Conservation (phyloP, 2,113 vertebrate species). For the Passer montanus region DNA sequence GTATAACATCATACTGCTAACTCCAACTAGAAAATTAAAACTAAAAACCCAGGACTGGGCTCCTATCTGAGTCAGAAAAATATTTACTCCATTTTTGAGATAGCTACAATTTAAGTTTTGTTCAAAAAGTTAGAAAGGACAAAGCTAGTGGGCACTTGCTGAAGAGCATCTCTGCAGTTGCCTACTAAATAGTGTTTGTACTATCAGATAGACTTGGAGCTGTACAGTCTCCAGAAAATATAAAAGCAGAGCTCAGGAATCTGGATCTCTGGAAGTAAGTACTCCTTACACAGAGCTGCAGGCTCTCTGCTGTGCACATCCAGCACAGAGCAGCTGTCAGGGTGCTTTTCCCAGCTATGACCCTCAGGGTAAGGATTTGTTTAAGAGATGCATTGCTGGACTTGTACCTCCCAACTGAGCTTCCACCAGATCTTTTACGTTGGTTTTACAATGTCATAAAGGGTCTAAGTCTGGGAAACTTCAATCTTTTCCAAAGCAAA, state of each 20-base stretch:
- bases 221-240: not conserved
- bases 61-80: not conserved
- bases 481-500: slow-evolving; percentile 2
- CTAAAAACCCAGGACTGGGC: not conserved
- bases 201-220: not conserved
- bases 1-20: not conserved
- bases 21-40: not conserved
- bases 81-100: not conserved
- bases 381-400: not conserved
- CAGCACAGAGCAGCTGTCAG: not conserved
- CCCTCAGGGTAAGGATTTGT: not conserved
- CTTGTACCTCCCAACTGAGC: not conserved
- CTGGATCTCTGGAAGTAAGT: not conserved
- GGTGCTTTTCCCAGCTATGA: not conserved
- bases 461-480: not conserved
- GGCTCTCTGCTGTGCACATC: not conserved
- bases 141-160: not conserved
- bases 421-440: not conserved
- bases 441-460: slow-evolving; percentile 4
- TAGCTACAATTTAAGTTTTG: not conserved
- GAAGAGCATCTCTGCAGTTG: not conserved
- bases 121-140: not conserved
- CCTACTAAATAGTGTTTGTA: not conserved
- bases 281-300: not conserved
- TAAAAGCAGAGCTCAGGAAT: not conserved